Base-by-base conservation (phyloP, 2,888 invertebrate species). In the Stictocephala bisonia region DNA sequence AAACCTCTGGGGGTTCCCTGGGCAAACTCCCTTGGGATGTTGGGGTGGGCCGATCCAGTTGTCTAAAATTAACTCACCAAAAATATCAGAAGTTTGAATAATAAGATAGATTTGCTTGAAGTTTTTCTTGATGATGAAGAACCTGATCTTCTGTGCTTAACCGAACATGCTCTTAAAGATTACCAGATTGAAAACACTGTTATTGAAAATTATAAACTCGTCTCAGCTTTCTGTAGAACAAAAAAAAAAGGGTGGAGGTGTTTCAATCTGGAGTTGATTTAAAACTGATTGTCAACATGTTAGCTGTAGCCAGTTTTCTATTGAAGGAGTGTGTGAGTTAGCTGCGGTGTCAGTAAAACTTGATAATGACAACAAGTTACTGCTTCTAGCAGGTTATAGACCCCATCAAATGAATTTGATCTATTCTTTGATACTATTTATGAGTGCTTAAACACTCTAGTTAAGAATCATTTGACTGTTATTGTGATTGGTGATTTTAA, bases 261-360 rank as follows among this genome's bases (percentile, higher is more conserved):
- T 44, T 44, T 9, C 44, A 6, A 44, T 44, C 7, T 44, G 44
- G 44, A n/a, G 44, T 15, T 15, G 44, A 6, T 15, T 15, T 6
- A 44, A 7, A n/a, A 6, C 15, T 6, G 15, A 44, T 6, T 44
- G 15, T 44, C 15, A n/a, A 44, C 44, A 9, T n/a, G 11, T 44
- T 44, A 15, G 15, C 15, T 44, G 44, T 44, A 15, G 15, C 4
- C 9, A 7, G 7, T 44, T 44, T 15, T 44, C 11, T 44, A 15
- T n/a, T n/a, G 44, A 44, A 44, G 15, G 44, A 44, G 44, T 11
- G 44, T 44, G 44, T 44, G 44, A 44, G 44, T 15, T 44, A 44
- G 7, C 44, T 11, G 44, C 44, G 15, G 15, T 44, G 7, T 11
- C 44, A 4, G 15, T 44, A 6, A 15, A 44, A 44, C 4, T 44